phyloP scores from a whole-genome alignment of 2,113 vertebrate genomes.

The Condylura cristata region DNA sequence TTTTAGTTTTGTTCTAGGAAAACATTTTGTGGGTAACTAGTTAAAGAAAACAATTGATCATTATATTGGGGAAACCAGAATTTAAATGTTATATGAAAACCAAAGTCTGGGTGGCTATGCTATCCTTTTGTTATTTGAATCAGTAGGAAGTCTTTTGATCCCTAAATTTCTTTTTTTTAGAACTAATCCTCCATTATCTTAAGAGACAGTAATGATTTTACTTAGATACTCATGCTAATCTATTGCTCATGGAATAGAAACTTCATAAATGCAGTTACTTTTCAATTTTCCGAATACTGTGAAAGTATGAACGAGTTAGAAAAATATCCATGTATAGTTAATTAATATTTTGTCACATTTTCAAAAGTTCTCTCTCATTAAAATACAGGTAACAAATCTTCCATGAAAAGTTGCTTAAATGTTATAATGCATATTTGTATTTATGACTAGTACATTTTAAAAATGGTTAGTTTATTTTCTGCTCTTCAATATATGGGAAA shows the following conservation, averaged over 20 bases:
- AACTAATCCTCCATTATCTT: background rate
- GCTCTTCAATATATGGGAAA: background rate
- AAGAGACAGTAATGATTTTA: background rate
- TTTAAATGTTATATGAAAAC: background rate
- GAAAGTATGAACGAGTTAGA: background rate
- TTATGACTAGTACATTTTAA: background rate
- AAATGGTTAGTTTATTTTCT: background rate
- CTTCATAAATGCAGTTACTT: background rate
- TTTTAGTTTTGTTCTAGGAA: background rate
- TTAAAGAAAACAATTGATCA: background rate
- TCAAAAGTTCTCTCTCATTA: background rate
- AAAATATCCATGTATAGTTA: background rate
- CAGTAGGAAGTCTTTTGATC: background rate
- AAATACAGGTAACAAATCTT: background rate
- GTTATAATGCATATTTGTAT: background rate
- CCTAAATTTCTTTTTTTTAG: background rate
- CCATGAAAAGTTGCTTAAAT: slow-evolving; percentile 10
- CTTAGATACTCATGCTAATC: background rate
- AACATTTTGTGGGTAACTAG: background rate
- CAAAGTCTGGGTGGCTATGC: background rate
- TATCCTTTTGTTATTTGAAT: background rate
- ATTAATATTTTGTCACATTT: background rate
- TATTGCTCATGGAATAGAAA: background rate
- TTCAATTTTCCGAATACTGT: background rate
- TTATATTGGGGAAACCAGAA: background rate